Percentiles rank a stretch among this genome's conserved stretches.
These are phyloP conservation scores for Drosophila mimica DNA, from an alignment of 2,888 invertebrate genomes.

Conservation along the genomic window DNA sequence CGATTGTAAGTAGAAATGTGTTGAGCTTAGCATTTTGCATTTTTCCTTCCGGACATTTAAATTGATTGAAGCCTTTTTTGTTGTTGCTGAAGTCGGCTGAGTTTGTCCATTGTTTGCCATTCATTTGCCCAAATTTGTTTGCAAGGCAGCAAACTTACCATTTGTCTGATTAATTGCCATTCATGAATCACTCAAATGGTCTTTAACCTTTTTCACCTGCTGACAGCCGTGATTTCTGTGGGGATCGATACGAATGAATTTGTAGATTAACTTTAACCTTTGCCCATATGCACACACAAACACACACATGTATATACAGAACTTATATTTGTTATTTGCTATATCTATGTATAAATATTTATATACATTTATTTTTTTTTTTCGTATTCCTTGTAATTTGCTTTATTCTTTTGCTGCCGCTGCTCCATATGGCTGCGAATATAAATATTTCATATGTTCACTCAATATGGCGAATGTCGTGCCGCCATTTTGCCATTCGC, in stretches of 20 bases:
- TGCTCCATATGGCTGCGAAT: conserved; percentile 43
- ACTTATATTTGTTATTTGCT: conserved; percentile 12
- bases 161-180: conserved; percentile 72
- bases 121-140: conserved; percentile 59
- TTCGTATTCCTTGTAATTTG: conserved; percentile 22
- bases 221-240: conserved; percentile 31
- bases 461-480: conserved; percentile 58
- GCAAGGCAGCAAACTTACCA: conserved; percentile 46
- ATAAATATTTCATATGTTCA: conserved; percentile 57
- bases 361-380: background rate
- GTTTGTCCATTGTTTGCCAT: conserved; percentile 54
- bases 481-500: conserved; percentile 71
- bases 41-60: conserved; percentile 9
- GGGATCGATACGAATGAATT: conserved; percentile 32
- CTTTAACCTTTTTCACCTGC: conserved; percentile 47
- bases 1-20: background rate
- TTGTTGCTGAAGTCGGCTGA: conserved; percentile 13
- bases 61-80: conserved; percentile 12
- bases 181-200: conserved; percentile 49
- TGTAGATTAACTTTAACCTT: conserved; percentile 35
- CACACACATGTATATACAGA: too few species aligned
- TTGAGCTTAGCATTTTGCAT: conserved; percentile 4
- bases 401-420: conserved; percentile 19
- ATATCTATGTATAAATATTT: conserved; percentile 1
- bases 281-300: background rate